These are phyloP conservation scores for Clarias macrocephalus DNA, from an alignment of 2,113 vertebrate species.

Conservation along the genomic window DNA sequence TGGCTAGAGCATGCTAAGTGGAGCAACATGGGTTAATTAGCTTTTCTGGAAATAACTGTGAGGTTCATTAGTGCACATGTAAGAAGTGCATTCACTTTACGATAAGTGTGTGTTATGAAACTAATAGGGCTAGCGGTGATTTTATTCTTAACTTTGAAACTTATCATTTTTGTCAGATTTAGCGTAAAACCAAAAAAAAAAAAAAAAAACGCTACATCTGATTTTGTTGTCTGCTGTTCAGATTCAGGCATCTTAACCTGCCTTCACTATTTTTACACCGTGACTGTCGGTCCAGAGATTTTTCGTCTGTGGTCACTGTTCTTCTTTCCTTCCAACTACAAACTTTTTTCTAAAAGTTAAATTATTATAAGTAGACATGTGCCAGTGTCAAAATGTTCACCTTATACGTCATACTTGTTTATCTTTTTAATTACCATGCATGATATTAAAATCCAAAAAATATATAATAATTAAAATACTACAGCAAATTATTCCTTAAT, in stretches of 20 bases:
- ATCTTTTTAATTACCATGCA: neutral
- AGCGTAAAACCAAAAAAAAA: neutral
- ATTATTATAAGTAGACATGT: neutral
- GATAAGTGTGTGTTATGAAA: conserved; percentile 12
- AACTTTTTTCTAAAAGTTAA: neutral
- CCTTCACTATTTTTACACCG: neutral
- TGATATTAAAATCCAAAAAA: neutral
- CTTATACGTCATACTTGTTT: neutral
- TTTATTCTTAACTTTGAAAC: neutral
- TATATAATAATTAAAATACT: neutral
- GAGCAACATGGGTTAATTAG: conserved; percentile 17
- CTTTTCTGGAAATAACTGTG: conserved; percentile 27
- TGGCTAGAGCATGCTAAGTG: neutral
- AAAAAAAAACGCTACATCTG: neutral
- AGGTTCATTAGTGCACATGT: neutral
- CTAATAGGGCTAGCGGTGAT: conserved; percentile 21
- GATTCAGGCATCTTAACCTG: neutral
- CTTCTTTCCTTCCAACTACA: neutral
- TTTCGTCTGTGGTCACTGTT: neutral
- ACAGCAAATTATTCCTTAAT: neutral
- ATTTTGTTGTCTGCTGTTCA: neutral
- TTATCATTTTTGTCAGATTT: neutral
- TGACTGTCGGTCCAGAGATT: neutral
- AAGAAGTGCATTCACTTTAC: neutral
- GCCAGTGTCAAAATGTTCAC: neutral